Base-by-base conservation (phyloP, 2,888 invertebrate genomes). In the Dione juno region DNA sequence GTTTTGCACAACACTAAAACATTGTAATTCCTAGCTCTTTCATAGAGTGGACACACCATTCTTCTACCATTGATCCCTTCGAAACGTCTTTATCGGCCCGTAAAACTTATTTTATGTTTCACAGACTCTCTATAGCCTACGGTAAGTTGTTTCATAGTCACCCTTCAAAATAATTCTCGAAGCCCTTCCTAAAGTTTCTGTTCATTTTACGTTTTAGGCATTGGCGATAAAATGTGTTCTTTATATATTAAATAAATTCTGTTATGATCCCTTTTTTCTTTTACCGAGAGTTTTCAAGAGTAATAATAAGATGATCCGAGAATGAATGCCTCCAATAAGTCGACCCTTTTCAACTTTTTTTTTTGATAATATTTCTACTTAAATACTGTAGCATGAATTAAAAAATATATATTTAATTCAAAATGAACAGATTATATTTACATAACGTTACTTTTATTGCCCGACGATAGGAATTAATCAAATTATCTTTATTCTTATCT, bases 71-170 rank as follows among this genome's bases (percentile, higher is more conserved):
- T 79, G 84, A 86, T 61, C 87, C 88, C 85, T 89, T 87, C 85
- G 87, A 88, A 89, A 87, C 86, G 88, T 87, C 88, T 91, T 90
- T 89, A 92, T 89, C 89, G 88, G 84, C 79, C 81, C 87, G 89
- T 90, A 92, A 90, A 92, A 90, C 88, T 89, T 90, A 81, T 87
- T 89, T 90, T 88, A 91, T 88, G 86, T 83, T 81, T 82, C 83
- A 82, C 83, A 83, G 88, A 88, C 82, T 89, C 89, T 88, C 84
- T 88, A 84, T 85, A 84, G 82, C 83, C 82, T 85, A 85, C 85
- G 86, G 85, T 81, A 85, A 89, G 83, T 88, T 88, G 87, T 87
- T 88, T 85, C 88, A 89, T 89, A 91, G 89, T 88, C 88, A 85
- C 86, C 87, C 86, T 85, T 80, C 84, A 87, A 92, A 89, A 91